Conservation (phyloP, 2,888 invertebrate genomes). For the Orthonychiurus folsomi region DNA sequence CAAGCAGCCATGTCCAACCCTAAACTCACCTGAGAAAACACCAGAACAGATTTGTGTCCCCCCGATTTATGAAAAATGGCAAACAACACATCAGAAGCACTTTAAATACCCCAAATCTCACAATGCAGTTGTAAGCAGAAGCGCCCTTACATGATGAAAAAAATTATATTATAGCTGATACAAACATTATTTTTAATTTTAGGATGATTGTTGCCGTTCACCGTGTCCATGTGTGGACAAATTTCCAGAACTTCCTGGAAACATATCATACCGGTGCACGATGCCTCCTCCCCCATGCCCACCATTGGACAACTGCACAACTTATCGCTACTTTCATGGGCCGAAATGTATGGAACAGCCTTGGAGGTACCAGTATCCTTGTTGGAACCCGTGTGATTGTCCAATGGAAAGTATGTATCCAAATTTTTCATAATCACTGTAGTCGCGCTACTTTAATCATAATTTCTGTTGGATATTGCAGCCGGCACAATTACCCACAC, state of each 20-base stretch:
- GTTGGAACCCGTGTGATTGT: slow-evolving; percentile 31
- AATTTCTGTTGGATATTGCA: background rate
- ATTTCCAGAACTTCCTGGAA: slow-evolving; percentile 18
- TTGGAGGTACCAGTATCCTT: slow-evolving; percentile 12
- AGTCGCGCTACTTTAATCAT: background rate
- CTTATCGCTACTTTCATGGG: slow-evolving; percentile 22
- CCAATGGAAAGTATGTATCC: slow-evolving; percentile 27
- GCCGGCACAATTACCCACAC: slow-evolving; percentile 27
- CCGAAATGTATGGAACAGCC: slow-evolving; percentile 22
- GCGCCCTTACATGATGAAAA: too few relatives aligned
- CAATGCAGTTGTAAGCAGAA: slow-evolving; percentile 17
- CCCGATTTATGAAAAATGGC: slow-evolving; percentile 11
- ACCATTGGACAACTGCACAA: slow-evolving; percentile 29
- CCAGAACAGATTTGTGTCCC: slow-evolving; percentile 10
- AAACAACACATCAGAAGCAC: slow-evolving; percentile 16
- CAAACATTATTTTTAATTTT: slow-evolving; percentile 1
- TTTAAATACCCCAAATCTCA: slow-evolving; percentile 17
- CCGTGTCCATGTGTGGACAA: slow-evolving; percentile 26
- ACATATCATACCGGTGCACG: slow-evolving; percentile 20
- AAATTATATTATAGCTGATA: too few relatives aligned
- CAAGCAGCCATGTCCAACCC: slow-evolving; percentile 1
- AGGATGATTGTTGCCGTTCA: slow-evolving; percentile 34
- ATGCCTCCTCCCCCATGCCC: slow-evolving; percentile 15
- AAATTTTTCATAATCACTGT: background rate
- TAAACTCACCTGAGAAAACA: background rate